A percentile compares a stretch with the other conserved stretches of the same genome.
phyloP scores from a whole-genome alignment of 2,113 vertebrate genomes.

The Gymnorhina tibicen region DNA sequence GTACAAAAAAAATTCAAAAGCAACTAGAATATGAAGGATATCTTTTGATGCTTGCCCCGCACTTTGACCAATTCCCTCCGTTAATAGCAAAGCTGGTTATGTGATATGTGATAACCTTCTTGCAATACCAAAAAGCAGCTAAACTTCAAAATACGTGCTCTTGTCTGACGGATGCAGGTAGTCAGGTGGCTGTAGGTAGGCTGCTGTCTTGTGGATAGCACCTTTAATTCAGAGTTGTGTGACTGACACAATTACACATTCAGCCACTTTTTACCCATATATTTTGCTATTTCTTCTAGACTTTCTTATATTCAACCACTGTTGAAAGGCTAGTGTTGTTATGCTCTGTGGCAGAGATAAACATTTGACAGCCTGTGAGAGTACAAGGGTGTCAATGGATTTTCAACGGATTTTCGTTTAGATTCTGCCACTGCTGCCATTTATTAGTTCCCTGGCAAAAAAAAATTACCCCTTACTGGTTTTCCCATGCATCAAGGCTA shows the following conservation, averaged over 20 bases:
- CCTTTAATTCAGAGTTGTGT: background rate
- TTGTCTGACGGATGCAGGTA: background rate
- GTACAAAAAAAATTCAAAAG: background rate
- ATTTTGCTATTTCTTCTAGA: background rate
- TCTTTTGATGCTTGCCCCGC: background rate
- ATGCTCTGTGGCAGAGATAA: background rate
- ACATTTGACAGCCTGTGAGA: background rate
- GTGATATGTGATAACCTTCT: background rate
- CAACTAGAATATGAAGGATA: background rate
- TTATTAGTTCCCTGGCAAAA: background rate
- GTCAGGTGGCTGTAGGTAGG: background rate
- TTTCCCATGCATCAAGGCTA: background rate
- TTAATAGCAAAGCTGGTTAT: background rate
- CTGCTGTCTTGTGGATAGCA: background rate
- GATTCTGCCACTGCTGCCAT: background rate
- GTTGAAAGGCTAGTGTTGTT: background rate
- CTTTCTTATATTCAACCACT: background rate
- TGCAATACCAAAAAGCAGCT: background rate
- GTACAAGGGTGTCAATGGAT: rapidly evolving
- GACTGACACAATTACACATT: background rate
- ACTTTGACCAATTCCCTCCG: background rate
- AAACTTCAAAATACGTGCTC: background rate
- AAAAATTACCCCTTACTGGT: background rate
- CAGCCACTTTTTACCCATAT: background rate
- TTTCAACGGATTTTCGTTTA: background rate